Base-by-base conservation (phyloP, 2,113 vertebrate species). In the Neodon shergylaensis region DNA sequence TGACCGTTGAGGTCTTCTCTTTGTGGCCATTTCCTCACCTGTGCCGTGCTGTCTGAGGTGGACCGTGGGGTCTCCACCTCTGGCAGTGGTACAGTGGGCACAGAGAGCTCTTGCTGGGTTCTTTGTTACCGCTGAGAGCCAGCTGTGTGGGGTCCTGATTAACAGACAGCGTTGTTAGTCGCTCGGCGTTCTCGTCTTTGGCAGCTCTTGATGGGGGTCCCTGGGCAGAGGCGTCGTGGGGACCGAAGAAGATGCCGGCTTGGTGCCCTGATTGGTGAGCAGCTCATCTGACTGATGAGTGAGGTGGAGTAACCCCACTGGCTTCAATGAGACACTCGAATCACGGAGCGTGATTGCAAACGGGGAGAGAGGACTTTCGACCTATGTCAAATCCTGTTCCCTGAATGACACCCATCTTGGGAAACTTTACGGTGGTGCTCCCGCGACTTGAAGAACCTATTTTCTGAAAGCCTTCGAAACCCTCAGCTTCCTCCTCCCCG, bases 261-360 rank as follows among this genome's bases (percentile, higher is more conserved):
- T 77, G 88, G 87, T 78, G 61, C 96, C 95, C 96, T 98, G 97
- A 97, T 98, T 97, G 96, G 97, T 54, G 97, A 91, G 95, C 85
- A 1, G 89, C 94, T 97, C 94, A 10, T 92, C 97, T 89, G 97
- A 86, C 92, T 98, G 97, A 98, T 98, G 97, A 97, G 92, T 91
- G 91, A 97, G 97, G 97, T 97, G 97, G 97, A 95, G 97, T 61
- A 82, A 85, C 97, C 97, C 97, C 97, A 98, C 97, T 97, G 97
- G 88, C 97, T 97, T 97, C 97, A 97, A 98, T 21, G 8, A 98
- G 96, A 97, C 96, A 97, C 97, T 98, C 88, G 74, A 98, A 96
- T 97, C 97, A 94, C 94, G 7, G 95, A 96, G 79, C 54, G 49
- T 97, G 97, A 98, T 98, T 98, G 95, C 97, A 87, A 87, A 91